Conservation (phyloP, 2,888 invertebrate genomes). For the Erannis defoliaria region DNA sequence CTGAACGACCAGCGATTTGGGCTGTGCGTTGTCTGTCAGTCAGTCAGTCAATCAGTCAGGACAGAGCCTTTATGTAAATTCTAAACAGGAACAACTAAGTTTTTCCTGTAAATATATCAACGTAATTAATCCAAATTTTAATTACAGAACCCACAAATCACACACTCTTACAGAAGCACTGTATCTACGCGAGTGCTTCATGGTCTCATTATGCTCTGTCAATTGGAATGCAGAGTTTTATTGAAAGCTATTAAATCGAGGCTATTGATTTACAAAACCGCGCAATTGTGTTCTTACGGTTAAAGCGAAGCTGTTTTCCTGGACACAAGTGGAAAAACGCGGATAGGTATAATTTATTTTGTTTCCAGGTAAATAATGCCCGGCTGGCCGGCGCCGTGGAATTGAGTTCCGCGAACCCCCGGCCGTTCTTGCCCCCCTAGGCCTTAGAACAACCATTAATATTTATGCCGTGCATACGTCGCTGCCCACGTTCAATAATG, state of each 20-base stretch:
- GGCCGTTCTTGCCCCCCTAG: slow-evolving; percentile 74
- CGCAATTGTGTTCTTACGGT: slow-evolving; percentile 40
- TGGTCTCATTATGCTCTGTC: slow-evolving; percentile 4
- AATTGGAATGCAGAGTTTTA: slow-evolving; percentile 31
- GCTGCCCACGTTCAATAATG: slow-evolving; percentile 48
- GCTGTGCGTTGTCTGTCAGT: too few species aligned
- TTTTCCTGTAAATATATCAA: neutral
- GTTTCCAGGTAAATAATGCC: slow-evolving; percentile 70
- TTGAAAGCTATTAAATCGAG: slow-evolving; percentile 28
- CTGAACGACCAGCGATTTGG: too few species aligned
- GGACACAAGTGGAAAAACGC: slow-evolving; percentile 58
- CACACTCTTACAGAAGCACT: neutral
- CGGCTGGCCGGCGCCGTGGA: slow-evolving; percentile 72
- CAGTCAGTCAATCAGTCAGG: too few species aligned
- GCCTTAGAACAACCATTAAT: slow-evolving; percentile 73
- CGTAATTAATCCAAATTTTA: neutral
- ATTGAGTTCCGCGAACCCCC: slow-evolving; percentile 77
- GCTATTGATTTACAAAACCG: slow-evolving; percentile 37
- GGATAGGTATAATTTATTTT: slow-evolving; percentile 75
- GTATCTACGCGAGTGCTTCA: neutral
- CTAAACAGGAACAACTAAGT: neutral
- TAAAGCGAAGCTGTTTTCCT: slow-evolving; percentile 53
- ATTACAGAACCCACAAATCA: neutral
- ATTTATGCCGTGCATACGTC: slow-evolving; percentile 66
- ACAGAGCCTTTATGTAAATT: too few species aligned